These are phyloP conservation scores for Zaprionus gabonicus DNA, from an alignment of 1,140 invertebrate species.

Conservation along the genomic window DNA sequence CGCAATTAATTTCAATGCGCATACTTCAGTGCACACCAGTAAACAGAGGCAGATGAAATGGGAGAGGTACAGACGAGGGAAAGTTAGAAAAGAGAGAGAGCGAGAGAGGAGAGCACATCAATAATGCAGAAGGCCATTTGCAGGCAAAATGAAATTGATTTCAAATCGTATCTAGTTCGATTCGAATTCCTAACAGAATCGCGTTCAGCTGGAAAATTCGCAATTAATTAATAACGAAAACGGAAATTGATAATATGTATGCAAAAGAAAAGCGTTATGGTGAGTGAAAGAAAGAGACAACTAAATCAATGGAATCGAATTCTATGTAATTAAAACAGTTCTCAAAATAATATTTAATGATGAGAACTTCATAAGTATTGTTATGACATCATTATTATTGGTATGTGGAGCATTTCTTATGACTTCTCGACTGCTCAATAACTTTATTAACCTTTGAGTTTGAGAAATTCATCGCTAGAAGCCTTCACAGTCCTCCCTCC, in stretches of 20 bases:
- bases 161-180: slow-evolving; percentile 44
- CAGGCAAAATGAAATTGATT: slow-evolving; percentile 52
- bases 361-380: not conserved
- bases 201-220: slow-evolving; percentile 56
- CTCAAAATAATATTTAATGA: not conserved
- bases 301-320: not conserved
- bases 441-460: slow-evolving; percentile 33
- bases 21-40: slow-evolving; percentile 42
- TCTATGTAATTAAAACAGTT: not conserved
- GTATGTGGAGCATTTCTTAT: not conserved
- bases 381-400: not conserved
- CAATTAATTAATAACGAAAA: slow-evolving; percentile 57
- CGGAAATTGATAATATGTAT: slow-evolving; percentile 46
- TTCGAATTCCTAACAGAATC: slow-evolving; percentile 30
- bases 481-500: not conserved
- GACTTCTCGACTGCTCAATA: not conserved
- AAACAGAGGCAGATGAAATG: not conserved
- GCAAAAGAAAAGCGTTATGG: not conserved
- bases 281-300: not conserved
- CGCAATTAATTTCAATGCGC: slow-evolving; percentile 50
- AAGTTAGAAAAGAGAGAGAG: not conserved
- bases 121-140: slow-evolving; percentile 33
- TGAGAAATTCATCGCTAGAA: slow-evolving; percentile 14
- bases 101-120: slow-evolving; percentile 8
- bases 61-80: not conserved